A percentile compares a stretch with the other conserved stretches of the same genome.
phyloP scores from a whole-genome alignment of 2,888 invertebrate genomes.

The Polymixis flavicincta region DNA sequence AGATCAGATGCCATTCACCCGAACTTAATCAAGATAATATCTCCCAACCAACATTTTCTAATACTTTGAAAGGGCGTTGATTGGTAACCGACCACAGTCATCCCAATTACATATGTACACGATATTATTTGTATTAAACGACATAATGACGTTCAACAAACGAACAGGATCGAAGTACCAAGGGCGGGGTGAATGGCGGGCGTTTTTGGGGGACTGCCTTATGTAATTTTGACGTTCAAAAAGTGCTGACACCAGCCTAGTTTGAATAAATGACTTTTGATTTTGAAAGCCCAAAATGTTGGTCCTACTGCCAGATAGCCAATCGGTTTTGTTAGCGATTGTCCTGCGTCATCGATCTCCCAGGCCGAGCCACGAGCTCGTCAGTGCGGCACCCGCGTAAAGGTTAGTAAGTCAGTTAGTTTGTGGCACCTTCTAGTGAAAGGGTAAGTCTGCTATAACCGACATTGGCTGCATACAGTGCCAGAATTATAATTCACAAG shows the following conservation, averaged over 20 bases:
- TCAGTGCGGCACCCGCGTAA: slow-evolving; percentile 39
- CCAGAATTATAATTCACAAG: background rate
- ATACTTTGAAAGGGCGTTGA: background rate
- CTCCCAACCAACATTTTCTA: background rate
- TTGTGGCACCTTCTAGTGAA: background rate
- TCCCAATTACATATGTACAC: background rate
- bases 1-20: background rate
- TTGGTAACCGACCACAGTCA: background rate
- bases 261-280: too few species aligned
- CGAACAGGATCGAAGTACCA: background rate
- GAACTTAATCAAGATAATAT: background rate
- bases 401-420: slow-evolving; percentile 43
- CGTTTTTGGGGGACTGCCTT: too few species aligned
- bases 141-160: background rate
- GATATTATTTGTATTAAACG: too few species aligned
- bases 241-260: too few species aligned
- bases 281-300: background rate
- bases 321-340: slow-evolving; percentile 54
- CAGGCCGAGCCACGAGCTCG: slow-evolving; percentile 1
- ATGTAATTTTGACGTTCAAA: too few species aligned
- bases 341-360: slow-evolving; percentile 59
- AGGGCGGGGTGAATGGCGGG: too few species aligned
- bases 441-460: background rate
- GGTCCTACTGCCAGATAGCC: background rate
- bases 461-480: background rate